Base-by-base conservation (phyloP, 2,113 vertebrate species). In the Platichthys flesus region DNA sequence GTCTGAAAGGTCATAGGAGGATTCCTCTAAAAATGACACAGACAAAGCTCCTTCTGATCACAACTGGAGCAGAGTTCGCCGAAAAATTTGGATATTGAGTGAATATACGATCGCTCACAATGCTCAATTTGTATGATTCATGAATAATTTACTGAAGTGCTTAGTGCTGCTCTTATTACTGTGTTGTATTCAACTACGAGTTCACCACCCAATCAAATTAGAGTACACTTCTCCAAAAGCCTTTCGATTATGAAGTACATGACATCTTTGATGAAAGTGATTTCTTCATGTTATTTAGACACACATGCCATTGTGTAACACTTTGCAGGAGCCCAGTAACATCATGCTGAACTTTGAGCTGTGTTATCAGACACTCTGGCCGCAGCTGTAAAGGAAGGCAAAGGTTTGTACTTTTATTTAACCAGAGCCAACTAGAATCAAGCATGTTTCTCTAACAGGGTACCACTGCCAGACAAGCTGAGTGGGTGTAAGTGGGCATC, bases 71-170 rank as follows among this genome's bases (percentile, higher is more conserved):
- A 67, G 20, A 71, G 59, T 56, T 31, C 31, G n/a, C 37, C 24
- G 15, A 18, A 9, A 72, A 31, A 14, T 13, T 57, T 0, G 12
- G 26, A 10, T 1, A 15, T n/a, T n/a, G 15, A 23, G 42, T 5
- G 21, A 47, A 45, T 65, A 13, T 65, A 12, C 14, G 42, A 23
- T 24, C 24, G 2, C 47, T 40, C 26, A 3, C 18, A 67, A 13
- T 56, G 49, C 21, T 78, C 0, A 0, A 49, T 68, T 72, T 21
- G 37, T 55, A 23, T 3, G 23, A 28, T 24, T 61, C 31, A 47
- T 55, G 60, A 56, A 82, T 56, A 74, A 63, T 28, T 76, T 66
- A 21, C 54, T 85, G 47, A 86, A 71, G 47, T 23, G 69, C 56
- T 84, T 71, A 58, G 9, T 5, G 3, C 20, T 51, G 5, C 47